Conservation (phyloP, 1,140 invertebrate species). For the Tetramorium parvispinum region DNA sequence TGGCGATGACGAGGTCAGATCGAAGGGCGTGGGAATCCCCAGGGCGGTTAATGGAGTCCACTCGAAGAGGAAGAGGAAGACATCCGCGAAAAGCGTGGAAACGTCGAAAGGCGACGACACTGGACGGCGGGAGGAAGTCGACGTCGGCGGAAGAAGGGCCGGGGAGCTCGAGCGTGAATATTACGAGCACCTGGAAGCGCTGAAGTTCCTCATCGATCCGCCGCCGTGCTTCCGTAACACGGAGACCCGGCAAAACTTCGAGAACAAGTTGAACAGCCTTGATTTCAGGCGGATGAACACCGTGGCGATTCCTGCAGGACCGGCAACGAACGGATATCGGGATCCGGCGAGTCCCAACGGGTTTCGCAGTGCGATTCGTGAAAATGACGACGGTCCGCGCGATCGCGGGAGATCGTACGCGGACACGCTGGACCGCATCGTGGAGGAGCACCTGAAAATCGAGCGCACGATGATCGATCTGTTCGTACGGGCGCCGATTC, state of each 20-base stretch:
- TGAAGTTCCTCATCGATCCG: constrained; percentile 80
- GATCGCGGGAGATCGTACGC: constrained; percentile 16
- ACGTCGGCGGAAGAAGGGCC: constrained; percentile 65
- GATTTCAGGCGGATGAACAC: constrained; percentile 83
- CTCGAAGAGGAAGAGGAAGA: constrained; percentile 49
- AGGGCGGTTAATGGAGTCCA: constrained; percentile 5
- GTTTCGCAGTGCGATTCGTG: background rate
- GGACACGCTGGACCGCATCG: background rate
- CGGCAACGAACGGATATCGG: constrained; percentile 11
- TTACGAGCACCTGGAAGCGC: constrained; percentile 76
- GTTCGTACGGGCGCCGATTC: constrained; percentile 70
- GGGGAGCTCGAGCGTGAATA: constrained; percentile 73
- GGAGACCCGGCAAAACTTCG: constrained; percentile 68
- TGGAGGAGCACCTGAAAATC: constrained; percentile 68
- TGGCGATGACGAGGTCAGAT: background rate
- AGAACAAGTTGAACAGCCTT: constrained; percentile 79
- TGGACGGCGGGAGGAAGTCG: constrained; percentile 59
- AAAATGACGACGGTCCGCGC: background rate
- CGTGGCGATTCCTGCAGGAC: constrained; percentile 76
- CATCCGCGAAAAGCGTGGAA: background rate
- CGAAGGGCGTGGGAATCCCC: background rate
- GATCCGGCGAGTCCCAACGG: background rate
- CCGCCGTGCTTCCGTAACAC: constrained; percentile 72
- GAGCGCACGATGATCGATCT: constrained; percentile 76
- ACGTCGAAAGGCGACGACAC: constrained; percentile 49